These are phyloP conservation scores for Chelidonichthys spinosus DNA, from an alignment of 2,797 vertebrate genomes.

Conservation along the genomic window DNA sequence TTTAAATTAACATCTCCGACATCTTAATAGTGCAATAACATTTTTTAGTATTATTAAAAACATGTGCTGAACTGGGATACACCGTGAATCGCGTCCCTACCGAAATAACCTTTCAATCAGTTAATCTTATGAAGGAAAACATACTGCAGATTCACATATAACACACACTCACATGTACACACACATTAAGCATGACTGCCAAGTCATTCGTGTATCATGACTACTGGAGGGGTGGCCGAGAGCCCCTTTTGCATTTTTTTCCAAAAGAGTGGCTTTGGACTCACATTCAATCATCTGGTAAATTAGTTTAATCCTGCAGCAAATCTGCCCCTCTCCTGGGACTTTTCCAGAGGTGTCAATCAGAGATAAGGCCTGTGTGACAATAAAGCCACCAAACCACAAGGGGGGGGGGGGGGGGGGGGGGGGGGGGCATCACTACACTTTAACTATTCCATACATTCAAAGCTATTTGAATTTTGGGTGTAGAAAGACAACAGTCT, in stretches of 20 bases:
- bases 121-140: slow-evolving; percentile 4
- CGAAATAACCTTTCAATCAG: slow-evolving; percentile 27
- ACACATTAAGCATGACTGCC: slow-evolving; percentile 48
- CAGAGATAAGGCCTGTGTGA: slow-evolving; percentile 80
- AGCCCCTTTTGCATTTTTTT: slow-evolving; percentile 75
- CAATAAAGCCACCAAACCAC: slow-evolving; percentile 77
- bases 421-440: slow-evolving; percentile 27
- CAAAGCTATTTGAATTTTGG: slow-evolving; percentile 69
- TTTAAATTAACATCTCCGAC: slow-evolving; percentile 55
- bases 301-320: slow-evolving; percentile 85
- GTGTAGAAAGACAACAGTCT: slow-evolving; percentile 53
- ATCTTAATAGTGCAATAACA: slow-evolving; percentile 31
- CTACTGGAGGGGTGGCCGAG: slow-evolving; percentile 54
- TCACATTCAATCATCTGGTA: slow-evolving; percentile 85
- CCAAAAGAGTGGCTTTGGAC: slow-evolving; percentile 82
- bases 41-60: slow-evolving; percentile 40
- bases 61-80: slow-evolving; percentile 4
- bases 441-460: slow-evolving; percentile 68
- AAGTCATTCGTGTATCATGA: slow-evolving; percentile 71
- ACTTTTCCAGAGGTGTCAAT: slow-evolving; percentile 84
- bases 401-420: slow-evolving; percentile 15
- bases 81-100: not conserved
- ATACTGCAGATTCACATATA: slow-evolving; percentile 24
- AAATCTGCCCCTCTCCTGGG: slow-evolving; percentile 83
- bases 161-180: slow-evolving; percentile 28